Percentiles rank a stretch among this genome's conserved stretches.
Evolutionary conservation across 2,113 vertebrate species (phyloP).

Genomic region (Synchiropus splendidus): DNA sequence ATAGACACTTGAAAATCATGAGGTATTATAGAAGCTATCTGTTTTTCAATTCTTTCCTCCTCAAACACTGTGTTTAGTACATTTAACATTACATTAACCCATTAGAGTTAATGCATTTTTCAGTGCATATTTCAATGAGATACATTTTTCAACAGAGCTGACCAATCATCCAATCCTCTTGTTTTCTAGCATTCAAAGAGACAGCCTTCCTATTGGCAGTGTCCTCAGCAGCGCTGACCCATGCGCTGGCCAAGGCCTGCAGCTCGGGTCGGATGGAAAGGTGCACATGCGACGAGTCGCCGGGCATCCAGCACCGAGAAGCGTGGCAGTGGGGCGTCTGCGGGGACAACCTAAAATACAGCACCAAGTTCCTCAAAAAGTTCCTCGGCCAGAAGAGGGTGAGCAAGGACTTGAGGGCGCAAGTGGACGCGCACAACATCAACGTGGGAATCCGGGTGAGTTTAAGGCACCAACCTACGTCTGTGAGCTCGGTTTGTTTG

Average conservation of each 20-base stretch:
- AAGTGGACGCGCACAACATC: conserved; percentile 88
- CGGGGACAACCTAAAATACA: conserved; percentile 96
- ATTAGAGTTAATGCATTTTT: too few relatives aligned
- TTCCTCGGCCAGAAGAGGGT: conserved; percentile 89
- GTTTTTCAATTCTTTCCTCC: too few relatives aligned
- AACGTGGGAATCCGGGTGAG: conserved; percentile 88
- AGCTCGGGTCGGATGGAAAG: conserved; percentile 96
- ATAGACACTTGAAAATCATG: too few relatives aligned
- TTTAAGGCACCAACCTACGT: conserved; percentile 5
- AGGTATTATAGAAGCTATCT: too few relatives aligned
- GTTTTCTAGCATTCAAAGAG: conserved; percentile 85
- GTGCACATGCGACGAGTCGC: conserved; percentile 94
- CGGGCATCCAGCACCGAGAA: conserved; percentile 86
- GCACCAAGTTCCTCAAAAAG: conserved; percentile 91
- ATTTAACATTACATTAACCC: too few relatives aligned
- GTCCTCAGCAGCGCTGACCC: conserved; percentile 86
- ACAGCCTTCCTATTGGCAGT: conserved; percentile 89
- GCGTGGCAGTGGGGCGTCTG: conserved; percentile 98
- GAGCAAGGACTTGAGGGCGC: conserved; percentile 89
- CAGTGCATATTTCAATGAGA: too few relatives aligned
- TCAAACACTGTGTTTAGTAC: too few relatives aligned
- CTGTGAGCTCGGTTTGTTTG: conserved; percentile 15
- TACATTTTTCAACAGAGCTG: too few relatives aligned
- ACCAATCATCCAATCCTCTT: neutral
- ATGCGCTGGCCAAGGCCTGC: conserved; percentile 87